These are phyloP conservation scores for Acipenser transmontanus DNA, from an alignment of 2,797 vertebrate species.

Conservation along the genomic window DNA sequence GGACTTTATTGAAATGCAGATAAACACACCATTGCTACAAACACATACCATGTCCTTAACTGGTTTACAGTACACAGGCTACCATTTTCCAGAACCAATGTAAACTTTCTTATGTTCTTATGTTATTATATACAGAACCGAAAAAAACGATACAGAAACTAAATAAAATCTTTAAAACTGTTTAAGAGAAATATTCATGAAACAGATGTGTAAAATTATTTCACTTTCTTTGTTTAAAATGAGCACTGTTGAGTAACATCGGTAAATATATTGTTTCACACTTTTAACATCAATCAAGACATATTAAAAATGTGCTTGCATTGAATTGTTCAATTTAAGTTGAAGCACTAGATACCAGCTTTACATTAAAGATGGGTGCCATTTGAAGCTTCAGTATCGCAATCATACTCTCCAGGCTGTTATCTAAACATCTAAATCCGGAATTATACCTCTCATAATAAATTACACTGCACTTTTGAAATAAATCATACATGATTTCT, in stretches of 20 bases:
- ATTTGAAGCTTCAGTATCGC: slow-evolving; percentile 61
- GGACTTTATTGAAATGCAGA: no score
- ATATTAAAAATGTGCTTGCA: not conserved
- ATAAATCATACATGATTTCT: no score
- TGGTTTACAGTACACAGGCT: no score
- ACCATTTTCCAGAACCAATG: no score
- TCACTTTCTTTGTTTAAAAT: not conserved
- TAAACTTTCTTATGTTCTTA: no score
- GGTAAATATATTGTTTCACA: no score
- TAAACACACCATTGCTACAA: no score
- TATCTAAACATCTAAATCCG: not conserved
- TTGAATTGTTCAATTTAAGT: not conserved
- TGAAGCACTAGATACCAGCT: slow-evolving; percentile 27
- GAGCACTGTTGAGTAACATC: not conserved
- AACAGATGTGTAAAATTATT: not conserved
- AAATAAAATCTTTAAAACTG: not conserved
- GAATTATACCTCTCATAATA: not conserved
- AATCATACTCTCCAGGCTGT: slow-evolving; percentile 64
- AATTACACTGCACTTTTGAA: no score
- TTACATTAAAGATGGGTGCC: slow-evolving; percentile 34
- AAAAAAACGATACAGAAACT: no score
- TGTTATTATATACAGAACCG: no score
- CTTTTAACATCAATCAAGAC: no score
- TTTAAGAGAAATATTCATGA: not conserved
- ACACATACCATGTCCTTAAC: no score